These are phyloP conservation scores for Drosophila tani DNA, from an alignment of 1,140 invertebrate species.

Conservation along the genomic window DNA sequence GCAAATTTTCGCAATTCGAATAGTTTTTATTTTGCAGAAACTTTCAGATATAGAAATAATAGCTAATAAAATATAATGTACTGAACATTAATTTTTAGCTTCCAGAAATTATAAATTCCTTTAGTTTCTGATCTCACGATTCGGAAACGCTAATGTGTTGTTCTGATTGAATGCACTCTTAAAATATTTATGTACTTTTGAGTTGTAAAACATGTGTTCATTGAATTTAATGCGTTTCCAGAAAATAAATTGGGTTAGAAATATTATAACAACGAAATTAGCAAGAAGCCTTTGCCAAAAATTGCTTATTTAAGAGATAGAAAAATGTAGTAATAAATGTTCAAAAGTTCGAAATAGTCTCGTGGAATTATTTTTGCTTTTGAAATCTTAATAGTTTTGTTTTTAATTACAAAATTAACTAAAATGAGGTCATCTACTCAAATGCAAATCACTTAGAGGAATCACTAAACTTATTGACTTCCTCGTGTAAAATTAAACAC, in stretches of 20 bases:
- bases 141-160: too few species aligned
- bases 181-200: neutral
- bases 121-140: neutral
- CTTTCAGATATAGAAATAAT: too few species aligned
- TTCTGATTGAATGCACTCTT: conserved; percentile 3
- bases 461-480: too few species aligned
- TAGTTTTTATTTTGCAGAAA: too few species aligned
- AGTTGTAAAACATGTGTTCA: neutral
- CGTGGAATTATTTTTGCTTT: too few species aligned
- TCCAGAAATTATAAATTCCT: neutral
- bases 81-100: neutral
- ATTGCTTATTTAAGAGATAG: neutral
- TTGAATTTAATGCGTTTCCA: neutral
- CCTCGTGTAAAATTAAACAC: conserved; percentile 4
- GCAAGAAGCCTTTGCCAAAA: neutral
- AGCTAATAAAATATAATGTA: too few species aligned
- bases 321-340: too few species aligned
- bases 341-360: too few species aligned
- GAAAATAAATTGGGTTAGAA: neutral
- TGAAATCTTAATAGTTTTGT: too few species aligned
- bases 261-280: neutral
- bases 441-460: neutral
- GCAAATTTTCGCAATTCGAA: too few species aligned
- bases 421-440: neutral
- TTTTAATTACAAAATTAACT: too few species aligned